phyloP scores from a whole-genome alignment of 2,888 invertebrate species.

The Copidosoma aretas region DNA sequence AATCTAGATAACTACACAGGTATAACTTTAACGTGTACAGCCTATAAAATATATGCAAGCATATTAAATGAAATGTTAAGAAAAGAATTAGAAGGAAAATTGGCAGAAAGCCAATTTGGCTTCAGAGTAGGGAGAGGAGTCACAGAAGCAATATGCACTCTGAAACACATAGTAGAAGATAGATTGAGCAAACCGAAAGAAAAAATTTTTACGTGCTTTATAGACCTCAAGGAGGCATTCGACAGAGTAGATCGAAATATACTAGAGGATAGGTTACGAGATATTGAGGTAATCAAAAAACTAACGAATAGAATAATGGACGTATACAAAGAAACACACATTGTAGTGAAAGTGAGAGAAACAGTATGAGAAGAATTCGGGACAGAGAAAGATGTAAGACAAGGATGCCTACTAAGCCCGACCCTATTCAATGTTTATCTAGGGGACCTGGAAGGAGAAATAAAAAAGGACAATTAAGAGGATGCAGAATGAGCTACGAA shows the following conservation, averaged over 20 bases:
- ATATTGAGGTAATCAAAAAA: slow-evolving; percentile 9
- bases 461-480: slow-evolving; percentile 13
- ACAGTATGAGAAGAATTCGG: background rate
- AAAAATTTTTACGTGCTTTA: slow-evolving; percentile 33
- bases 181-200: slow-evolving; percentile 14
- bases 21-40: no score
- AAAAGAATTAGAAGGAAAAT: background rate
- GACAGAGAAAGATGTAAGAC: slow-evolving; percentile 38
- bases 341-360: slow-evolving; percentile 17
- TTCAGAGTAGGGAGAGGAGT: slow-evolving; percentile 38
- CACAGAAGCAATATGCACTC: slow-evolving; percentile 33
- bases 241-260: slow-evolving; percentile 39
- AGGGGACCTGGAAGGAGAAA: slow-evolving; percentile 24
- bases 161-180: slow-evolving; percentile 30
- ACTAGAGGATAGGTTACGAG: slow-evolving; percentile 35
- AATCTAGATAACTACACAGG: slow-evolving; percentile 34
- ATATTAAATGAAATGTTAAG: slow-evolving; percentile 12
- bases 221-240: slow-evolving; percentile 43
- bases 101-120: slow-evolving; percentile 35
- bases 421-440: slow-evolving; percentile 37
- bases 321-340: slow-evolving; percentile 25
- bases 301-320: slow-evolving; percentile 9
- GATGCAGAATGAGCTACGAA: slow-evolving; percentile 1
- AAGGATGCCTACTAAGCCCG: slow-evolving; percentile 43
- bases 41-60: no score